These are phyloP conservation scores for Lophura nycthemera DNA, from an alignment of 2,113 vertebrate genomes.

Conservation along the genomic window DNA sequence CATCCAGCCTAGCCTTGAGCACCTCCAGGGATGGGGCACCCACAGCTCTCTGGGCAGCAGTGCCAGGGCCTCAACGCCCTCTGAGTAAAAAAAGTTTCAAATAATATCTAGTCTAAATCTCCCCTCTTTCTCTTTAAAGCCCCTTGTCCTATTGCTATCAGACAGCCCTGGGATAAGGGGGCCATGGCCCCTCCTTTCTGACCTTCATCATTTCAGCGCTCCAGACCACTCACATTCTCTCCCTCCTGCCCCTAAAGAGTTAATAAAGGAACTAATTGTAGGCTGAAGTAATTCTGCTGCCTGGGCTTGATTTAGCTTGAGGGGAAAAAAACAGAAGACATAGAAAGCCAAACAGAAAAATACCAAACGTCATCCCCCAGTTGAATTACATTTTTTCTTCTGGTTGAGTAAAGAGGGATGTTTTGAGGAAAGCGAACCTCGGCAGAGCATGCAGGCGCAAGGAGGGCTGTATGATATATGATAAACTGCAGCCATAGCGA, in stretches of 20 bases:
- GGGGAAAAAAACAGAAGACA: background rate
- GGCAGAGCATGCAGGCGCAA: background rate
- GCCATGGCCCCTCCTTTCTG: background rate
- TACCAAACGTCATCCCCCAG: background rate
- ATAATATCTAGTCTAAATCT: no score
- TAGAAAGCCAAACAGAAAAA: background rate
- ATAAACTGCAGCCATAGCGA: background rate
- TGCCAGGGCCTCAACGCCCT: no score
- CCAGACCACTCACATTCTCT: background rate
- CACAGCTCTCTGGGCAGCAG: no score
- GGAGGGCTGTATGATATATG: rapidly evolving
- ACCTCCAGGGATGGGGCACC: no score
- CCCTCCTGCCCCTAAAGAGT: background rate
- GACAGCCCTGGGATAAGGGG: background rate
- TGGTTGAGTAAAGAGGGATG: background rate
- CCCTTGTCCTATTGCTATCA: no score
- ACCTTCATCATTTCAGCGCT: background rate
- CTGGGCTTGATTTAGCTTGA: background rate
- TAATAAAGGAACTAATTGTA: background rate
- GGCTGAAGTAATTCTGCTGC: background rate
- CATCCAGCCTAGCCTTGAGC: no score
- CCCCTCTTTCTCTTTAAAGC: no score
- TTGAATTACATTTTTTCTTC: background rate
- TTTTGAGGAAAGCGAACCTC: background rate
- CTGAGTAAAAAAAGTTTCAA: no score